Conservation (phyloP, 1,140 invertebrate species). For the Pygmarrhopalites habei region DNA sequence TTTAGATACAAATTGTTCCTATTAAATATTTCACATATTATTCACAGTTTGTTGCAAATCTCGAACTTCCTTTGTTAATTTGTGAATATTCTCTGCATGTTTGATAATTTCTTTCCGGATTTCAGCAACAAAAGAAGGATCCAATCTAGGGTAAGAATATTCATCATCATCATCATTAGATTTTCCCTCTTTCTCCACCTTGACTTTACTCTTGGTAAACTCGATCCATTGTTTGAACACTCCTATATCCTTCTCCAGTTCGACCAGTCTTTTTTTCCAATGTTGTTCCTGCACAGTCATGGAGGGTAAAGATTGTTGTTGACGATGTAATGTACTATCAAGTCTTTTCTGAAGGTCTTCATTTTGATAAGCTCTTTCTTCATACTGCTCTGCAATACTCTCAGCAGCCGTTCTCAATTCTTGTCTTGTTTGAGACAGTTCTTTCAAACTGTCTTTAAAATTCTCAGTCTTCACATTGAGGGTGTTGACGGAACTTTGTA, state of each 20-base stretch:
- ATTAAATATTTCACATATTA: not conserved
- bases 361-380: not conserved
- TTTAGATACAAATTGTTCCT: no score
- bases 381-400: conserved; percentile 1
- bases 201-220: not conserved
- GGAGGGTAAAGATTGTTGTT: not conserved
- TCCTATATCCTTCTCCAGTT: not conserved
- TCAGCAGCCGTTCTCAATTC: not conserved
- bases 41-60: not conserved
- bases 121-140: not conserved
- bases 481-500: conserved; percentile 1
- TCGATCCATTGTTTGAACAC: not conserved
- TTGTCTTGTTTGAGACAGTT: not conserved
- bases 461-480: not conserved
- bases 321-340: not conserved
- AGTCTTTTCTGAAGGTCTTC: conserved; percentile 8
- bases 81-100: not conserved
- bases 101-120: not conserved
- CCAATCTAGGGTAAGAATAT: not conserved
- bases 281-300: not conserved
- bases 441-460: not conserved
- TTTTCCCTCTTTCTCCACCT: not conserved
- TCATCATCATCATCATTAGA: no score
- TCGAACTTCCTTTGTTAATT: not conserved
- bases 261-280: not conserved